Base-by-base conservation (phyloP, 92 coral and sea anemone genomes). In the Umimayanthus kanabou region DNA sequence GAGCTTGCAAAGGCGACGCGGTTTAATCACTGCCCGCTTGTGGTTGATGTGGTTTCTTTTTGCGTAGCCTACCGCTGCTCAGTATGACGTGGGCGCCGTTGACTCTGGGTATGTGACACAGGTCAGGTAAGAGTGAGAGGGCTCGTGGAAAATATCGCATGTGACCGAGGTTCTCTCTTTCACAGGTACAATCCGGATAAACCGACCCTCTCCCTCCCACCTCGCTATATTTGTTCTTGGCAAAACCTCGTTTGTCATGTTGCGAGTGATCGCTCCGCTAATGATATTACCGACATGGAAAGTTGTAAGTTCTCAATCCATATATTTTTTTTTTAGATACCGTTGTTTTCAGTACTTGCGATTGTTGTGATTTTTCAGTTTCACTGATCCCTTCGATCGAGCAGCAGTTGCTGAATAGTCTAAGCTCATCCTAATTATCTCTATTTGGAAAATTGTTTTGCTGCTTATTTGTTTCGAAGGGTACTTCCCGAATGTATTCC, bases 131-230 rank as follows among this genome's bases (percentile, higher is more conserved):
- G 16, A 53, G 20, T 14, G 50, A 7, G 50, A 7, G 50, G 78
- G 47, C 23, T 39, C 28, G 13, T 39, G 26, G 14, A 6, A 1
- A 75, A 9, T 5, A 39, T 3, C 16, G n/a, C 79, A 75, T 0
- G 23, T 42, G n/a, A 73, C 39, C 9, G 4, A 1, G 14, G 77
- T 42, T 70, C 26, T 82, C 6, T 39, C 64, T 37, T 4, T 80
- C n/a, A 2, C 88, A 91, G 94, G 94, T 85, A 86, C 76, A 30
- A 91, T 89, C 76, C 89, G 93, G 29, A 18, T 84, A n/a, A 91
- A 91, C 84, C 88, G 89, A 75, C 91, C 89, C 13, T 84, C 93
- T 3, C 47, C 88, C 7, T 91, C 93, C 11, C 86, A 88, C 78
- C 87, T 91, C 57, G 82, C 90, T 26, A 88, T 91, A 81, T 91